Conservation (phyloP, 2,888 invertebrate species). For the Acronicta psi region DNA sequence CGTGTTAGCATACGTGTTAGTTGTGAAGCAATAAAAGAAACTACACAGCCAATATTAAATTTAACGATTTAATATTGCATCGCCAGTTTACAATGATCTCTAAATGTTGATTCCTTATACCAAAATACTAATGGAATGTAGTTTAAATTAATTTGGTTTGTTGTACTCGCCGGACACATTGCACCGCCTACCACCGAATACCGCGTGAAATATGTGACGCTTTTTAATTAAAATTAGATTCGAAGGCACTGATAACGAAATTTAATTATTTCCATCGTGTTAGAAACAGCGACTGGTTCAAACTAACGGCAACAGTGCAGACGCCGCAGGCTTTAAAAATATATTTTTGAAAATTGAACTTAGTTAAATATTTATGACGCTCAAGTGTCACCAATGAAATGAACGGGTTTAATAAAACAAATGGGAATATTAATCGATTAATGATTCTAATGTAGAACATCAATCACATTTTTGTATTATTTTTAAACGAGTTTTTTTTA, state of each 20-base stretch:
- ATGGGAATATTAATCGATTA: slow-evolving; percentile 34
- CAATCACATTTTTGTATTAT: slow-evolving; percentile 26
- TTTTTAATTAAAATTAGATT: slow-evolving; percentile 89
- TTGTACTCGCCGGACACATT: slow-evolving; percentile 70
- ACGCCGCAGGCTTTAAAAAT: slow-evolving; percentile 47
- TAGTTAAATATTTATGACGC: slow-evolving; percentile 51
- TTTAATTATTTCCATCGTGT: slow-evolving; percentile 80
- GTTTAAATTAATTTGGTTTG: slow-evolving; percentile 72
- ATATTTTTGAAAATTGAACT: slow-evolving; percentile 53
- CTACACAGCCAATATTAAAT: slow-evolving; percentile 86
- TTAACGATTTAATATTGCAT: slow-evolving; percentile 87
- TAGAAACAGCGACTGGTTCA: slow-evolving; percentile 71
- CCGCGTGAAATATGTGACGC: slow-evolving; percentile 87
- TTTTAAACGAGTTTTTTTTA: slow-evolving; percentile 7
- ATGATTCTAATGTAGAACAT: slow-evolving; percentile 39
- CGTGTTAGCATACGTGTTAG: slow-evolving; percentile 81
- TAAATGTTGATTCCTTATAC: slow-evolving; percentile 56
- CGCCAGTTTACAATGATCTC: slow-evolving; percentile 72
- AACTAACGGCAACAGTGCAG: slow-evolving; percentile 66
- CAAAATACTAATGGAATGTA: slow-evolving; percentile 58
- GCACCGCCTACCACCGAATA: slow-evolving; percentile 86
- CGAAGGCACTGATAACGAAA: slow-evolving; percentile 81
- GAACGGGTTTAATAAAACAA: slow-evolving; percentile 40
- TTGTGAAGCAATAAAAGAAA: slow-evolving; percentile 86
- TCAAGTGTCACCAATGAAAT: slow-evolving; percentile 46